phyloP scores from a whole-genome alignment of 2,113 vertebrate species.

The Sakesphorus luctuosus region DNA sequence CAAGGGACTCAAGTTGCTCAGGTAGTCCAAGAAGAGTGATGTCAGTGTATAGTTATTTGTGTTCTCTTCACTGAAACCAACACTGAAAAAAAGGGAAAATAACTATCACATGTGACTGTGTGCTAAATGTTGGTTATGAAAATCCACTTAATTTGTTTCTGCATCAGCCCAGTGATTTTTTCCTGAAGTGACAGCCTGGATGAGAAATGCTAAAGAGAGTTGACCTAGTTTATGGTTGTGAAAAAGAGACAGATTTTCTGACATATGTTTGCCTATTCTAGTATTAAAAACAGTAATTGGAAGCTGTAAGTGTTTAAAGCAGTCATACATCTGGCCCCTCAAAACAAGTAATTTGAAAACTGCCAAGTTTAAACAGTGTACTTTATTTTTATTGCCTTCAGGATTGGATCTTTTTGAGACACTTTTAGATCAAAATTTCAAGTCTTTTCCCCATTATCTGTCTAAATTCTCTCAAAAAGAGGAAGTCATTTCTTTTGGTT shows the following conservation, averaged over 20 bases:
- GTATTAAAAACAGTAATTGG: neutral
- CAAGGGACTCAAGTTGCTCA: neutral
- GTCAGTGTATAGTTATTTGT: neutral
- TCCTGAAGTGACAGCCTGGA: neutral
- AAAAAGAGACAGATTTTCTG: slow-evolving; percentile 4
- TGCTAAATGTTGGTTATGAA: neutral
- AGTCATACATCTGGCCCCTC: neutral
- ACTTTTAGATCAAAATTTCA: neutral
- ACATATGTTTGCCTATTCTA: slow-evolving; percentile 11
- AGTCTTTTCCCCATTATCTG: neutral
- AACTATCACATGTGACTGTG: neutral
- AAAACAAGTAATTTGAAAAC: neutral
- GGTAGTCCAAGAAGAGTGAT: neutral
- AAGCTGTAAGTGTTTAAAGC: neutral
- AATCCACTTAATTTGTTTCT: neutral
- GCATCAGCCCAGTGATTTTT: neutral
- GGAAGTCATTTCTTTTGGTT: neutral
- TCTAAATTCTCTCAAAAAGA: neutral
- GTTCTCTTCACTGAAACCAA: neutral
- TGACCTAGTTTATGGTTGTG: slow-evolving; percentile 9
- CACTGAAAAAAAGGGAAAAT: neutral
- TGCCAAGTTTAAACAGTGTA: neutral
- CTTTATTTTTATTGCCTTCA: neutral
- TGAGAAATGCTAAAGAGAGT: neutral
- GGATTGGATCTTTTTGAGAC: neutral